These are phyloP conservation scores for Thereva nobilitata DNA, from an alignment of 2,888 invertebrate species.

Conservation along the genomic window DNA sequence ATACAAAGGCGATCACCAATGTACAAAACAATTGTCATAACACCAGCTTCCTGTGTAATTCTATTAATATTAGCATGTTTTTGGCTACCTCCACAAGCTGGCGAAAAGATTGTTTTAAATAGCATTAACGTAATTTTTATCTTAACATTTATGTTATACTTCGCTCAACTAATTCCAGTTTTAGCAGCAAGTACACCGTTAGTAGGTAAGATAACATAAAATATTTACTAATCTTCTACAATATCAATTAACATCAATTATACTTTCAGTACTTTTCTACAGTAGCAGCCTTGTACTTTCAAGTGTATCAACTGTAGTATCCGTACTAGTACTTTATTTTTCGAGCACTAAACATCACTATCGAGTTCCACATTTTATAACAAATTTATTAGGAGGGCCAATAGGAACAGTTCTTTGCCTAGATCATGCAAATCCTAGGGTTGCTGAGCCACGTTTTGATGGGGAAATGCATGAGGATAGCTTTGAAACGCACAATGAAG, in stretches of 20 bases:
- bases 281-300: constrained; percentile 60
- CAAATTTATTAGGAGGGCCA: constrained; percentile 51
- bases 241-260: neutral
- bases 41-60: constrained; percentile 67
- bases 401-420: constrained; percentile 37
- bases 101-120: constrained; percentile 64
- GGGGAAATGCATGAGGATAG: constrained; percentile 58
- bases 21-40: constrained; percentile 65
- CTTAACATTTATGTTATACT: constrained; percentile 63
- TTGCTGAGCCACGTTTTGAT: neutral
- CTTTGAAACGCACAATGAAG: constrained; percentile 54
- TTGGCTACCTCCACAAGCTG: constrained; percentile 65
- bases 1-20: constrained; percentile 64
- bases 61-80: constrained; percentile 65
- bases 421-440: neutral
- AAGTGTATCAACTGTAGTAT: constrained; percentile 58
- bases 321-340: constrained; percentile 61
- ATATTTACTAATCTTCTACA: neutral
- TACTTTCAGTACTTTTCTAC: constrained; percentile 60
- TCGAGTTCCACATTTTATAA: constrained; percentile 58
- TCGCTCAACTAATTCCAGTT: constrained; percentile 59
- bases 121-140: constrained; percentile 62
- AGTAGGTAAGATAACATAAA: constrained; percentile 49
- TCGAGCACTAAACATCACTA: constrained; percentile 57
- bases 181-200: constrained; percentile 52